Percentiles rank a stretch among this genome's conserved stretches.
These are phyloP conservation scores for Callipepla squamata DNA, from an alignment of 2,113 vertebrate genomes.

Conservation along the genomic window DNA sequence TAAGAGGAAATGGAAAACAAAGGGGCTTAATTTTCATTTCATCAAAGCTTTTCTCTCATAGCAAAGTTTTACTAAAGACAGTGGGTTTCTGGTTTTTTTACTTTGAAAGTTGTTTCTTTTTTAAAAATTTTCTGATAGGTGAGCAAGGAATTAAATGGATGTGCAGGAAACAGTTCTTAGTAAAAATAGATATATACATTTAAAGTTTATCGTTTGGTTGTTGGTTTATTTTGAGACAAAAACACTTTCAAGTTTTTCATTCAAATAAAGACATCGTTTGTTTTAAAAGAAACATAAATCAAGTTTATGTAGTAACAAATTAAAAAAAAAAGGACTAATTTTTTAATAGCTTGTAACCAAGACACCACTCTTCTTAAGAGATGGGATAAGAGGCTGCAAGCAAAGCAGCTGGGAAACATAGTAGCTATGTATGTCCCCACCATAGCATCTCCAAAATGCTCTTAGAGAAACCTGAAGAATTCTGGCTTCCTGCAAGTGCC, in stretches of 20 bases:
- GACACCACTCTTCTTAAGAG: fast-evolving
- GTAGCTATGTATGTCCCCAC: not conserved
- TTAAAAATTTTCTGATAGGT: not conserved
- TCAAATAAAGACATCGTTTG: not conserved
- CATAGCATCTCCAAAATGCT: not conserved
- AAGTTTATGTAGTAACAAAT: not conserved
- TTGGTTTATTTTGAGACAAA: not conserved
- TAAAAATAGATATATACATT: not conserved
- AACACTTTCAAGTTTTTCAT: not conserved
- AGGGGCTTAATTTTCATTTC: not conserved
- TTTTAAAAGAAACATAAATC: not conserved
- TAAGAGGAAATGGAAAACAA: not conserved
- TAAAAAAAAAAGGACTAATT: not conserved
- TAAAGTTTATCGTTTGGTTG: not conserved
- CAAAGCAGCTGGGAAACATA: not conserved
- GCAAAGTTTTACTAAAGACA: not conserved
- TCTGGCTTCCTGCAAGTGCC: not conserved
- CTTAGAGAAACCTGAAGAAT: not conserved
- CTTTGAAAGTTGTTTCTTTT: not conserved
- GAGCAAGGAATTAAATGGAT: not conserved
- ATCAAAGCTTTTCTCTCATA: not conserved
- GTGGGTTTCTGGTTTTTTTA: not conserved
- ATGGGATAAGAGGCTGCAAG: not conserved
- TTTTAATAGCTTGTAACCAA: not conserved
- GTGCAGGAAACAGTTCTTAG: not conserved